These are phyloP conservation scores for Argyra leucocephala DNA, from an alignment of 2,888 invertebrate species.

Conservation along the genomic window DNA sequence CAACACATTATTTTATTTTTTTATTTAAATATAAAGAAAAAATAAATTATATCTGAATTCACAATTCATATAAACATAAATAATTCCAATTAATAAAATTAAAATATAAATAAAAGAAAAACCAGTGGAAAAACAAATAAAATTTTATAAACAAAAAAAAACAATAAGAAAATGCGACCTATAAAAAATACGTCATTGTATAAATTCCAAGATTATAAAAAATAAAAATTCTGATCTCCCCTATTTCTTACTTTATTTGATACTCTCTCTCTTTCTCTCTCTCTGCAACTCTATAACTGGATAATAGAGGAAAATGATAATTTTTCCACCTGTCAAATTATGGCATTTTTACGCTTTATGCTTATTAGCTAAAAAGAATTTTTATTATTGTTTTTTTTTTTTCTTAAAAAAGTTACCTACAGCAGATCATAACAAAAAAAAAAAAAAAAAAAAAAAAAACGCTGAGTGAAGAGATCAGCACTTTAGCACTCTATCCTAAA, in stretches of 20 bases:
- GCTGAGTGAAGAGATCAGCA: neutral
- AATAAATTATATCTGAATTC: too few species aligned
- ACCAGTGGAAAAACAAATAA: neutral
- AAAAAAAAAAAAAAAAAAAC: neutral
- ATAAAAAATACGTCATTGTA: too few species aligned
- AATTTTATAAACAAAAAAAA: neutral
- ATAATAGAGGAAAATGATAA: too few species aligned
- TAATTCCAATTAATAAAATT: constrained; percentile 1
- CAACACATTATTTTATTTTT: neutral
- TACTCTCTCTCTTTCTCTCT: too few species aligned
- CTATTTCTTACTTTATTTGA: too few species aligned
- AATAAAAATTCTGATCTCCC: too few species aligned
- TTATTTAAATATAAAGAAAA: neutral
- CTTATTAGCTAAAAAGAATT: neutral
- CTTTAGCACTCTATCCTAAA: too few species aligned
- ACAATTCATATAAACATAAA: neutral
- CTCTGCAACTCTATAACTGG: too few species aligned
- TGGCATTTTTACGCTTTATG: constrained; percentile 1
- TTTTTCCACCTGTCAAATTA: constrained; percentile 6
- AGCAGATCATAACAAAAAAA: neutral
- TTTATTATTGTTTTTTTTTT: neutral
- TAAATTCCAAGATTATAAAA: neutral
- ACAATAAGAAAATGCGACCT: neutral
- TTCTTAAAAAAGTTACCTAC: neutral
- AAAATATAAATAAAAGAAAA: neutral